Evolutionary conservation across 1,140 invertebrate genomes (phyloP), one percentile per base, ranked within the genome.

Genomic region (Leptopilina boulardi): DNA sequence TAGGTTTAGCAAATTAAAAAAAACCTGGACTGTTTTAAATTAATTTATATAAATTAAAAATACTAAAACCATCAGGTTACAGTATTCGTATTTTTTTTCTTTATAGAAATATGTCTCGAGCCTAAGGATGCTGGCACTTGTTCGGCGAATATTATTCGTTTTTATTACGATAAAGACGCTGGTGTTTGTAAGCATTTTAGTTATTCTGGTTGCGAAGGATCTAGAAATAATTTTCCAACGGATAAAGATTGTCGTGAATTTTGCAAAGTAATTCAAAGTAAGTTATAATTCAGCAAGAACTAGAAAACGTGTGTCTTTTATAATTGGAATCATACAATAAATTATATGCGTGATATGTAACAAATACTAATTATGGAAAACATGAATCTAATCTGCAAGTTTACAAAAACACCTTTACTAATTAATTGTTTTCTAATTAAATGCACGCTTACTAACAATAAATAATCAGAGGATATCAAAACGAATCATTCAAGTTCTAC

Each of bases 121-220:
- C 92, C 93, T 0, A 89, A 90, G 81, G 90, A 94, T 34, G 89
- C 90, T 3, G 95, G 95, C 15, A 91, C 91, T 0, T 97, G 96
- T 83, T 91, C 93, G 6, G 94, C 93, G 6, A 93, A 93, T 80
- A 93, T 94, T 70, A 90, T 92, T 72, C 92, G 94, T 21, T 95
- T 93, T 92, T 96, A 95, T 85, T 98, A 95, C 84, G 94, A 97
- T 83, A 90, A 91, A 15, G 84, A 91, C 0, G 91, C 91, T 9
- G 91, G 92, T 74, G 92, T 92, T 66, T 98, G 97, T 86, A 90
- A 92, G 72, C 90, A 94, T 19, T 97, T 97, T 85, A 92, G 91
- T 74, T 97, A 95, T 82, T 93, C 94, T 56, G 96, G 96, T 70
- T 97, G 96, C 85, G 90, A 93, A 54, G 94, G 93, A 0, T 96